Percentiles rank a stretch among this genome's conserved stretches.
Evolutionary conservation across 2,113 vertebrate genomes (phyloP).

Genomic region (Uropsilus gracilis): DNA sequence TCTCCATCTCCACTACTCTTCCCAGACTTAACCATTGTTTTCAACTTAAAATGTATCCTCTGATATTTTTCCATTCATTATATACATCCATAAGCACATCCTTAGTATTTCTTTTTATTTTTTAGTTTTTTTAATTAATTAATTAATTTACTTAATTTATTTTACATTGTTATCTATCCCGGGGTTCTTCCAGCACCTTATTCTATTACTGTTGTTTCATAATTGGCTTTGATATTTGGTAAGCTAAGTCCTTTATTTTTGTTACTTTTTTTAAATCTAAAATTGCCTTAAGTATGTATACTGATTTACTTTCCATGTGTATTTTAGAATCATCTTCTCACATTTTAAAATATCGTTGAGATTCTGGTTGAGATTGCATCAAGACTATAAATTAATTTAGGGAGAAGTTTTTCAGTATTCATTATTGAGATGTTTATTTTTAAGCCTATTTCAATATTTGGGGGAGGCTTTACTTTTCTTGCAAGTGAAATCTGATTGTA

Average conservation of each 20-base stretch:
- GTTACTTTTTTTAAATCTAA: neutral
- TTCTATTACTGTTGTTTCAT: neutral
- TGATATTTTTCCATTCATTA: neutral
- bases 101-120: neutral
- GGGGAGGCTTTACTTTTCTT: neutral
- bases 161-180: too few relatives aligned
- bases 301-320: neutral
- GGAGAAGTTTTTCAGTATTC: neutral
- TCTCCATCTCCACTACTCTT: neutral
- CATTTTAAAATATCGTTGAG: neutral
- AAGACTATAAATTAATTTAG: neutral
- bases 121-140: neutral
- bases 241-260: too few relatives aligned
- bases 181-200: too few relatives aligned
- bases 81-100: neutral
- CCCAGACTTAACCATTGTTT: neutral
- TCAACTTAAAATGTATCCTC: neutral
- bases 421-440: slow-evolving; percentile 14
- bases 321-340: neutral
- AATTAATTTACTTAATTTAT: too few relatives aligned
- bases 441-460: neutral
- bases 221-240: neutral
- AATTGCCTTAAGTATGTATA: neutral
- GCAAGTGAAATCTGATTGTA: neutral
- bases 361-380: neutral